Conservation (phyloP, 2,797 vertebrate genomes). For the Clarias platycephalus region DNA sequence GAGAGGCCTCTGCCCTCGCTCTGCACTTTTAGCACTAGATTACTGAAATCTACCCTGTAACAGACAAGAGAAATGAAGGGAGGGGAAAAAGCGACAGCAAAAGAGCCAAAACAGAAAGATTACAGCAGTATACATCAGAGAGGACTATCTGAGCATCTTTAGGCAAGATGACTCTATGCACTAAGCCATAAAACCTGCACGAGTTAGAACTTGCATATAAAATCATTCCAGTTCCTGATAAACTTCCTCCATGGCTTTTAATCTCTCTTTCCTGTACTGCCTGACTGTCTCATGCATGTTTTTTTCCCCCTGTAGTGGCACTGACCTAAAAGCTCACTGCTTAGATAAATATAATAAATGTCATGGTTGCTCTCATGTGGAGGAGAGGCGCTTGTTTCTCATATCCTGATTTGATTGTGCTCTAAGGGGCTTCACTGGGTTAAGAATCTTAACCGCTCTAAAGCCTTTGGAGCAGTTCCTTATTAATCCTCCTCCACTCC, state of each 20-base stretch:
- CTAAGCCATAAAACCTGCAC: constrained; percentile 32
- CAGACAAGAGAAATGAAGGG: constrained; percentile 24
- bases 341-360: constrained; percentile 30
- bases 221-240: constrained; percentile 23
- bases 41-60: constrained; percentile 50
- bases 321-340: constrained; percentile 36
- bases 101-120: constrained; percentile 64
- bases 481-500: constrained; percentile 90
- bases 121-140: constrained; percentile 50
- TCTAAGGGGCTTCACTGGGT: constrained; percentile 87
- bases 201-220: constrained; percentile 19
- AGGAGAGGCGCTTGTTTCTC: constrained; percentile 56
- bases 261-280: constrained; percentile 20
- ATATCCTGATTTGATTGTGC: constrained; percentile 76
- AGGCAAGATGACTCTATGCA: constrained; percentile 32
- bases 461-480: constrained; percentile 87
- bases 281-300: constrained; percentile 8
- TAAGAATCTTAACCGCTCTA: constrained; percentile 91
- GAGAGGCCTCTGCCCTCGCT: constrained; percentile 45
- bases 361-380: constrained; percentile 24
- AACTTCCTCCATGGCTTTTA: constrained; percentile 15
- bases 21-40: constrained; percentile 57
- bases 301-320: neutral
- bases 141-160: constrained; percentile 38
- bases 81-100: constrained; percentile 55